Percentiles rank a stretch among this genome's conserved stretches.
phyloP scores from a whole-genome alignment of 2,113 vertebrate species.

The Leuciscus idus region DNA sequence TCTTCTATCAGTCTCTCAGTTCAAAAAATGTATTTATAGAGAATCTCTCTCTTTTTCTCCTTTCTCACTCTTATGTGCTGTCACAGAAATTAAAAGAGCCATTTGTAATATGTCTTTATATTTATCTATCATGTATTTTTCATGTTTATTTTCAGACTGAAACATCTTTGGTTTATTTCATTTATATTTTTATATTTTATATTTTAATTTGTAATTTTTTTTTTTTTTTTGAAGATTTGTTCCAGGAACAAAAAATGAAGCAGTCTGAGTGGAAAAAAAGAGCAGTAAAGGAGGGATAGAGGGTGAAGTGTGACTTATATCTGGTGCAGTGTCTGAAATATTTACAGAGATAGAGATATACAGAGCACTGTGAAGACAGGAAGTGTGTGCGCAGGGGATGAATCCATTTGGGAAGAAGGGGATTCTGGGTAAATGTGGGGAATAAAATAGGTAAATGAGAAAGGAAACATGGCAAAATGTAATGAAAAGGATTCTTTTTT shows the following conservation, averaged over 20 bases:
- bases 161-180: neutral
- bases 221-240: slow-evolving; percentile 21
- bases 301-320: slow-evolving; percentile 18
- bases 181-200: too few species aligned
- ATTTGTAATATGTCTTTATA: neutral
- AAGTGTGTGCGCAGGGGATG: slow-evolving; percentile 4
- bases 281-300: slow-evolving; percentile 2
- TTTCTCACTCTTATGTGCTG: neutral
- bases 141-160: slow-evolving; percentile 13
- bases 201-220: neutral
- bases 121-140: neutral
- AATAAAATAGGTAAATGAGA: neutral
- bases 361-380: slow-evolving; percentile 4
- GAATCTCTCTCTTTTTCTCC: neutral
- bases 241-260: neutral
- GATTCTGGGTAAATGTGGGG: slow-evolving; percentile 7
- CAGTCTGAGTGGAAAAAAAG: neutral
- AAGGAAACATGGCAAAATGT: neutral
- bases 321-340: slow-evolving; percentile 46
- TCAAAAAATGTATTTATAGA: slow-evolving; percentile 7
- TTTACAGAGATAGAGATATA: slow-evolving; percentile 27
- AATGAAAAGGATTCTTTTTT: neutral
- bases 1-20: neutral
- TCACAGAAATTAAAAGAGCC: neutral
- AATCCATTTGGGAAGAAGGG: slow-evolving; percentile 12